Conservation (phyloP, 2,113 vertebrate species). For the Glaucomys volans region DNA sequence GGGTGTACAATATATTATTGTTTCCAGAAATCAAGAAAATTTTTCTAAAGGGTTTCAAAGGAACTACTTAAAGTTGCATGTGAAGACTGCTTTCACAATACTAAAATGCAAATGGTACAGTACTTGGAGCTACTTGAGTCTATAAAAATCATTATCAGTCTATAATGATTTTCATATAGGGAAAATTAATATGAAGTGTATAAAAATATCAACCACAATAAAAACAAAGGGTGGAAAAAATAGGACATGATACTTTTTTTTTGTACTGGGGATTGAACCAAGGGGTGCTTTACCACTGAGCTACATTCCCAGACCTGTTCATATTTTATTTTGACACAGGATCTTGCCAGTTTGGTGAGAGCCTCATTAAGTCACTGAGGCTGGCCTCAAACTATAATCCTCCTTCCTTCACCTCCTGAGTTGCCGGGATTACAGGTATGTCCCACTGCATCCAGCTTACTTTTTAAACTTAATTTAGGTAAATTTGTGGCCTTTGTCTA, state of each 20-base stretch:
- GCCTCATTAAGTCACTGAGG: too few species aligned
- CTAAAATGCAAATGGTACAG: not conserved
- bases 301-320: too few species aligned
- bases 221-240: not conserved
- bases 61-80: not conserved
- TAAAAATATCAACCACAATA: not conserved
- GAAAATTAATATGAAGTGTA: not conserved
- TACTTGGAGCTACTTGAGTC: not conserved
- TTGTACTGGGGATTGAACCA: too few species aligned
- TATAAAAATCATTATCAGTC: not conserved
- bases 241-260: not conserved
- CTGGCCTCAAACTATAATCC: too few species aligned
- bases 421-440: too few species aligned
- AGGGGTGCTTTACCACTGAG: too few species aligned
- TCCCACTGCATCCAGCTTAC: too few species aligned
- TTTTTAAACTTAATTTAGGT: slow-evolving; percentile 23
- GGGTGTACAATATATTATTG: not conserved
- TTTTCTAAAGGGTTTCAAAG: not conserved
- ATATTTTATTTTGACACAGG: too few species aligned
- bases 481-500: not conserved
- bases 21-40: slow-evolving; percentile 34
- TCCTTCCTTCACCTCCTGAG: too few species aligned
- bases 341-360: too few species aligned
- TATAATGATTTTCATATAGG: not conserved
- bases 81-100: not conserved